Conservation (phyloP, 2,888 invertebrate genomes). For the Drosophila nigricruria region DNA sequence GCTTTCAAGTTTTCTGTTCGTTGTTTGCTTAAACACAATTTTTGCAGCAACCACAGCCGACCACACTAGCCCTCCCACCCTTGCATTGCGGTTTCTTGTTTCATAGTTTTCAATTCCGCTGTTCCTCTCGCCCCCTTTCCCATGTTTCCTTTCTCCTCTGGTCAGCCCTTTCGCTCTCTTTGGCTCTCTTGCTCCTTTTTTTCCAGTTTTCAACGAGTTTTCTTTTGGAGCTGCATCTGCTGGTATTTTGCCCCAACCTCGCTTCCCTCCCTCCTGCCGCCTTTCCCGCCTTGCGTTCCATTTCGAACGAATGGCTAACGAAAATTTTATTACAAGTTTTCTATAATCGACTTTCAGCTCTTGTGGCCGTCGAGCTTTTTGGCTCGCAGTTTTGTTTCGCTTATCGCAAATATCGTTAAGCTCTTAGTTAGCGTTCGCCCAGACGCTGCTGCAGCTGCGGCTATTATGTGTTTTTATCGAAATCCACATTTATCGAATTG, state of each 20-base stretch:
- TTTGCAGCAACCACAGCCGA: slow-evolving; percentile 40
- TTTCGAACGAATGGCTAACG: slow-evolving; percentile 66
- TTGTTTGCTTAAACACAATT: slow-evolving; percentile 65
- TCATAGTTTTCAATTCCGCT: slow-evolving; percentile 64
- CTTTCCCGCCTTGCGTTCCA: slow-evolving; percentile 37
- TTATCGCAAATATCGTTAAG: slow-evolving; percentile 69
- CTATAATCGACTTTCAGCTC: slow-evolving; percentile 74
- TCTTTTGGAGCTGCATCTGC: slow-evolving; percentile 29
- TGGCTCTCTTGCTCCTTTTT: slow-evolving; percentile 30
- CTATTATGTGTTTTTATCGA: slow-evolving; percentile 29
- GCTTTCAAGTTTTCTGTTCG: slow-evolving; percentile 20
- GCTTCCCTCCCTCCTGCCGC: too few species aligned
- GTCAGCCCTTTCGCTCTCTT: neutral
- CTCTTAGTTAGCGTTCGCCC: slow-evolving; percentile 31
- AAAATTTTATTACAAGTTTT: slow-evolving; percentile 79
- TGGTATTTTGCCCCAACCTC: slow-evolving; percentile 1
- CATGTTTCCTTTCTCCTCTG: neutral
- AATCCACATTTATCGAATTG: slow-evolving; percentile 31
- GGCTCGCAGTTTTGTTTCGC: slow-evolving; percentile 39
- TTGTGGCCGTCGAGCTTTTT: slow-evolving; percentile 53
- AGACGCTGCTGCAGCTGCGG: slow-evolving; percentile 1
- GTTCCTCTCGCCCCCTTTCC: neutral
- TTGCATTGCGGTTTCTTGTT: slow-evolving; percentile 59
- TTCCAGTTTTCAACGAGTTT: slow-evolving; percentile 36
- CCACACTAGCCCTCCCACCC: neutral